Base-by-base conservation (phyloP, 2,888 invertebrate genomes). In the Bhutanitis thaidina region DNA sequence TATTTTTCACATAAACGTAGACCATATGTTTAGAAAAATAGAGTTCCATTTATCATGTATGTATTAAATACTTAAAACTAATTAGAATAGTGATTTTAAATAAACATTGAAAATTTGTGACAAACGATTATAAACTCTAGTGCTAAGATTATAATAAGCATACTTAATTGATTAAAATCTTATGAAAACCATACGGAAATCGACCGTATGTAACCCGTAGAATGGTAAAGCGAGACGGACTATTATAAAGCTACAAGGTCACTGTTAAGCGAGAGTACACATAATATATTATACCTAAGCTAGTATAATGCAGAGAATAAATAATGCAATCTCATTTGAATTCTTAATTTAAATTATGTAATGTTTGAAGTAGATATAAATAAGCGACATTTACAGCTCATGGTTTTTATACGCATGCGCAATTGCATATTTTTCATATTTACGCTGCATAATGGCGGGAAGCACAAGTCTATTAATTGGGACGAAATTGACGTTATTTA, bases 151-250 rank as follows among this genome's bases (percentile, higher is more conserved):
- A 48, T 77, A 78, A 62, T 66, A 74, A 67, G 48, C 57, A 61
- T 54, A 64, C 65, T 74, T 49, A 55, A 57, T 52, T 65, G 53
- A 8, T 7, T 35, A 44, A 43, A 13, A 39, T 41, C 47, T 58
- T 76, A 84, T 86, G 85, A 81, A 87, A 87, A 86, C 69, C 62
- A 69, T 74, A 74, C 74, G 76, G 77, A 80, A 82, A 80, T 77
- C 75, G 64, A 59, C 60, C 60, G 67, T 64, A 61, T 67, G 60
- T 59, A 67, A 64, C 61, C 58, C 56, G 56, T 58, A 43, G 43
- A 57, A 52, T 30, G 84, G 69, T 76, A 56, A 77, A 86, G 59
- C 13, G 80, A 70, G 84, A 85, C 32, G 45, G 56, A 55, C 54
- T 50, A 67, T 27, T 8, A 27, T 27, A 27, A 27, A 5, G 8